phyloP scores from a whole-genome alignment of 2,888 invertebrate species.

The Quadriops clusia region DNA sequence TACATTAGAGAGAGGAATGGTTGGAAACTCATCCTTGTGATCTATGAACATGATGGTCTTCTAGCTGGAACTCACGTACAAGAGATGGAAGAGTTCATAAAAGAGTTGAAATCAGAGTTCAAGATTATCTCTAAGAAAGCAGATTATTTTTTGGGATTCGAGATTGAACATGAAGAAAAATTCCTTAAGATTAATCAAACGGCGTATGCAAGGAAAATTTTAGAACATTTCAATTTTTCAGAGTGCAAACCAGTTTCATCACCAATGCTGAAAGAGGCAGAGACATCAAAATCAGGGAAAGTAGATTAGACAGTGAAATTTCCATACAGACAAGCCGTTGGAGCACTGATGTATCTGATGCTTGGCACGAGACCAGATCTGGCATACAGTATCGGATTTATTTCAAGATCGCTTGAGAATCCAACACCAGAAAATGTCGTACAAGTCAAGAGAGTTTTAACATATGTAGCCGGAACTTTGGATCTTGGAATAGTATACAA shows the following conservation, averaged over 20 bases:
- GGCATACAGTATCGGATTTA: constrained; percentile 20
- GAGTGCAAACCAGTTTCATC: constrained; percentile 6
- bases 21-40: constrained; percentile 18
- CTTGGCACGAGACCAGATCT: constrained; percentile 22
- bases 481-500: constrained; percentile 20
- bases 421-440: constrained; percentile 20
- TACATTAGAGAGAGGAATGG: constrained; percentile 15
- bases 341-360: constrained; percentile 24
- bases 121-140: no score
- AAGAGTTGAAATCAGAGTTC: no score
- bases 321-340: constrained; percentile 20
- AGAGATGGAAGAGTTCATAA: no score
- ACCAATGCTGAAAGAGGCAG: constrained; percentile 8
- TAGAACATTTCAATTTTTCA: not conserved
- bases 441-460: constrained; percentile 23
- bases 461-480: constrained; percentile 21
- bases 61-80: constrained; percentile 12
- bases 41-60: constrained; percentile 28
- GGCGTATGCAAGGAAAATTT: no score
- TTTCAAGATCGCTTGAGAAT: constrained; percentile 17
- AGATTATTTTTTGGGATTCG: no score
- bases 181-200: no score
- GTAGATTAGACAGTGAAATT: constrained; percentile 6
- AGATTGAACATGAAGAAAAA: no score
- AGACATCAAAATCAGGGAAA: constrained; percentile 6